These are phyloP conservation scores for Hippoglossus stenolepis DNA, from an alignment of 2,113 vertebrate species.

Conservation along the genomic window DNA sequence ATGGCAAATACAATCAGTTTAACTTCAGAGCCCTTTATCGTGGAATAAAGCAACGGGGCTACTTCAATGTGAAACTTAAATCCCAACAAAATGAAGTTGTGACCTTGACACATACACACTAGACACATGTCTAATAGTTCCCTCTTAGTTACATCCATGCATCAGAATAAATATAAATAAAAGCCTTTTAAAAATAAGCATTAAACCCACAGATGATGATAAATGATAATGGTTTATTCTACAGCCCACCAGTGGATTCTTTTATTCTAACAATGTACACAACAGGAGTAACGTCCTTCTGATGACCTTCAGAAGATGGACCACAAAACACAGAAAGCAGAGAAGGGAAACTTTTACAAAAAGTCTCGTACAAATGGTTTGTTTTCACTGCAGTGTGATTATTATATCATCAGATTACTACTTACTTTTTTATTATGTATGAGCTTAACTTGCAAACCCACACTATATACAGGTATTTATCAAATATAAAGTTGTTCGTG, in stretches of 20 bases:
- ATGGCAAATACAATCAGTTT: constrained; percentile 3
- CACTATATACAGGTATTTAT: background rate
- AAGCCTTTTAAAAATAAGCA: constrained; percentile 31
- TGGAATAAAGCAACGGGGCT: constrained; percentile 16
- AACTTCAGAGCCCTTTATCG: constrained; percentile 7
- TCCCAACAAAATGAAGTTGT: constrained; percentile 3
- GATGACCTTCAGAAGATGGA: constrained; percentile 16
- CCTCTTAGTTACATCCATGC: constrained; percentile 35
- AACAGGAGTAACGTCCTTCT: constrained; percentile 1
- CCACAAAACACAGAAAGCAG: constrained; percentile 11
- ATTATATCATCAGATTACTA: background rate
- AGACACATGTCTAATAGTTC: too few relatives aligned
- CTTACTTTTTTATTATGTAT: background rate
- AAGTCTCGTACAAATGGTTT: background rate
- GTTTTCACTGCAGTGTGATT: too few relatives aligned
- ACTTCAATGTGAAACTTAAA: background rate
- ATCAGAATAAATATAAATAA: constrained; percentile 25
- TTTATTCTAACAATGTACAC: constrained; percentile 4
- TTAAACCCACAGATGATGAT: constrained; percentile 16
- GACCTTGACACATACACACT: background rate
- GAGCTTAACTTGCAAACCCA: background rate
- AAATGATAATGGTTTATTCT: constrained; percentile 62
- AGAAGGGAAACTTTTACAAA: background rate
- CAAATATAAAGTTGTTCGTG: background rate
- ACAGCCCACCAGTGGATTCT: constrained; percentile 40